Evolutionary conservation across 2,888 invertebrate species (phyloP), one percentile per base, ranked within the genome.

Genomic region (Limnephilus auricula): DNA sequence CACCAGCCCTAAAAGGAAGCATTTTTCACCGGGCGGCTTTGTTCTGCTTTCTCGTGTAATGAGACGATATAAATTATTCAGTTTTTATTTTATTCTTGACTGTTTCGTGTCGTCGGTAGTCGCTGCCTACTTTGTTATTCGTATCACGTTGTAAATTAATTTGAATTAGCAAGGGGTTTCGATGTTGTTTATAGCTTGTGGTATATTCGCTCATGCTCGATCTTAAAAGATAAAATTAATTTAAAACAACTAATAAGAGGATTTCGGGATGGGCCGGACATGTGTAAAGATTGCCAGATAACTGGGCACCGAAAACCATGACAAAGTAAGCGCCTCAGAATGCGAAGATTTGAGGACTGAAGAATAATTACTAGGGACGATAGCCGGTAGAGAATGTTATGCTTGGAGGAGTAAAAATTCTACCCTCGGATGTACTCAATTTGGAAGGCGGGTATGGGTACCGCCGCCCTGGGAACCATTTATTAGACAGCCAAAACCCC

Each of bases 21-120:
- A 92, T 92, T 92, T 92, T 91, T 92, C 91, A 91, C 90, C 31
- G 83, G 10, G 83, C 25, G 89, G 88, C 90, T 91, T 90, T 92
- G 92, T 92, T 90, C 85, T 91, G 84, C 80, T 91, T 85, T 31
- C 89, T 79, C 40, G 37, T 83, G 90, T 91, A 92, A 92, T 92
- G 91, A 92, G 92, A 89, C 87, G 91, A 92, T 90, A 92, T 92
- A 92, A 91, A 92, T 92, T 91, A 90, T 84, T 79, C 65, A 34
- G 40, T 88, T 89, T 91, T 88, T 83, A 79, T 78, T 85, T 80
- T 83, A 37, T 37, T 83, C 37, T 80, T 31, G 15, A 32, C 37
- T 83, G 83, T 83, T 83, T 83, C 25, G 34, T 32, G 34, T 83
- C 83, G 32, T 82, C 82, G n/a, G 82, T 82, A 15, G 31, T 83